Conservation (phyloP, 2,113 vertebrate species). For the Oenanthe oenanthe region DNA sequence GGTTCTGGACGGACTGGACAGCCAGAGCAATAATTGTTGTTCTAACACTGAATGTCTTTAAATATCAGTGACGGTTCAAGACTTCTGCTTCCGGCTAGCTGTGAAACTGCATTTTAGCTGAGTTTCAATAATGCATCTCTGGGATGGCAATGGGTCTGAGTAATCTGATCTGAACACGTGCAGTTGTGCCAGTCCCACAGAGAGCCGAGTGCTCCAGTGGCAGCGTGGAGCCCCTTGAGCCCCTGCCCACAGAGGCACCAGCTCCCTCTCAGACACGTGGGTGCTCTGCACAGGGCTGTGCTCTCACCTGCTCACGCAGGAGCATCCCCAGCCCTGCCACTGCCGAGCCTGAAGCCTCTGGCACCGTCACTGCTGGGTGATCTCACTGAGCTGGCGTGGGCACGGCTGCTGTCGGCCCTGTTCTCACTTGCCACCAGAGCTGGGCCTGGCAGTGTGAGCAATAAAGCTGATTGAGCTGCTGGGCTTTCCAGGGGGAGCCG, state of each 20-base stretch:
- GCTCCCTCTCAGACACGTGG: neutral
- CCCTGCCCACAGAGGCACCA: accelerated
- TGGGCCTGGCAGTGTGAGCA: neutral
- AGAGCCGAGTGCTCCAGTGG: accelerated
- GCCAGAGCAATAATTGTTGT: neutral
- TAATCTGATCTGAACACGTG: accelerated
- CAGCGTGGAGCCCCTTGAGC: accelerated
- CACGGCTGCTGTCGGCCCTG: neutral
- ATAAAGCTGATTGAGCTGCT: constrained; percentile 33
- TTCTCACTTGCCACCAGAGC: neutral
- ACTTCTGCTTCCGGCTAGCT: neutral
- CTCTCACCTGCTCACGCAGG: neutral
- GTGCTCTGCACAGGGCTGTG: accelerated
- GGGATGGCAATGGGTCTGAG: neutral
- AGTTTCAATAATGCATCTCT: neutral
- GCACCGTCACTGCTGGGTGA: neutral
- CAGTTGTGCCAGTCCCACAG: neutral
- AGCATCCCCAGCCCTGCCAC: neutral
- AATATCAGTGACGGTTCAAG: neutral
- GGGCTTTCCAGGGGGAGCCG: neutral
- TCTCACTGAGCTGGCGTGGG: neutral
- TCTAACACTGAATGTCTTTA: neutral
- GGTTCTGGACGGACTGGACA: accelerated
- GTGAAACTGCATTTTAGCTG: neutral
- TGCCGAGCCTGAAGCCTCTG: accelerated